Evolutionary conservation across 1,140 invertebrate genomes (phyloP), one percentile per base, ranked within the genome.

Genomic region (Nephila pilipes): DNA sequence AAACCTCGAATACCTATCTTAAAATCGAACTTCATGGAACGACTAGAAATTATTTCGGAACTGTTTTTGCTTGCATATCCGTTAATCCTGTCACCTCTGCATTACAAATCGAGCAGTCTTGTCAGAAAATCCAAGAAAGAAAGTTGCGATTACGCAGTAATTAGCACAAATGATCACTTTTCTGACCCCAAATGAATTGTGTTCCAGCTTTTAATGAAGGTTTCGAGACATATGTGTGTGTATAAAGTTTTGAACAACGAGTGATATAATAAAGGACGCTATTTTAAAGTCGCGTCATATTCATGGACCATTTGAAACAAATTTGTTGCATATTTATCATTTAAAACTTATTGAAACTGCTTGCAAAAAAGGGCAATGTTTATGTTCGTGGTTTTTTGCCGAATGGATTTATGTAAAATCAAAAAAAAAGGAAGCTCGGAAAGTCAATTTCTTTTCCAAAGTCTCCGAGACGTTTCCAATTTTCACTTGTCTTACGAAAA

Each of bases 381-480:
- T 10, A n/a, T 25, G 5, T 4, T 63, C n/a, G 58, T 60, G 58
- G 58, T 63, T n/a, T 65, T n/a, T n/a, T 22, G 12, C 22, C 12
- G 6, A 2, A 8, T 2, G n/a, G 2, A 25, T 2, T 12, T 18
- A 58, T 58, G 12, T 12, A 58, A 58, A 58, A 58, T 58, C 57
- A 20, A 58, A 58, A 58, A 20, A 14, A 58, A 58, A 5, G 58
- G n/a, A 22, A 65, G 60, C 65, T 75, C 65, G 32, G 79, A 81
- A 81, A 81, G 79, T 81, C 79, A 55, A 46, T 81, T 81, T 46
- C 38, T 81, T 81, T 22, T 46, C 16, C 38, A n/a, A 81, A 32
- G 38, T 46, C n/a, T 25, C 2, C n/a, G 46, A n/a, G 10, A 29
- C 14, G n/a, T 32, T 25, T 69, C 0, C 12, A 69, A 14, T 75